Evolutionary conservation across 2,797 vertebrate species (phyloP).

Genomic region (Mus spretus): DNA sequence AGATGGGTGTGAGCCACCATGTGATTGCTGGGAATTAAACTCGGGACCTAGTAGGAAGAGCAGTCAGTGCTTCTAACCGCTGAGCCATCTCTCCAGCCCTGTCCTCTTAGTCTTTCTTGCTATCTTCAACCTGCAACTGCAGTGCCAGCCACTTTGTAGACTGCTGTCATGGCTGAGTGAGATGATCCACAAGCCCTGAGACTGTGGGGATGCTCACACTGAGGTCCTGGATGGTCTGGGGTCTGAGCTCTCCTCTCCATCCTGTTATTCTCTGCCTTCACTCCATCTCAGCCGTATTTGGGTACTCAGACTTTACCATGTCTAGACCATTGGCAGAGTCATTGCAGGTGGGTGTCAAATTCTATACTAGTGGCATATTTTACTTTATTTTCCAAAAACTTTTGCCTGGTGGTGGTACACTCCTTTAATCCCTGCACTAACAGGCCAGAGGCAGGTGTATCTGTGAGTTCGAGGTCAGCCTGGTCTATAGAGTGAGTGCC

Average conservation of each 20-base stretch:
- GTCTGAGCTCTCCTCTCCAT: neutral
- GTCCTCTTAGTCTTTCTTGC: constrained; percentile 24
- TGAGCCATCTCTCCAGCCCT: too few species aligned
- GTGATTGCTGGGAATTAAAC: too few species aligned
- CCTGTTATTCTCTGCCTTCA: neutral
- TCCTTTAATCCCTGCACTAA: neutral
- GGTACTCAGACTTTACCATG: neutral
- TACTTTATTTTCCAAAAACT: neutral
- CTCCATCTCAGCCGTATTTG: neutral
- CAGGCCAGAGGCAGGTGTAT: neutral
- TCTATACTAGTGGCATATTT: neutral
- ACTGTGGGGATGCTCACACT: neutral
- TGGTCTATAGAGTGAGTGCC: neutral
- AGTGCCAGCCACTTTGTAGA: neutral
- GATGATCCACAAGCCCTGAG: neutral
- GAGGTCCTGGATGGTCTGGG: neutral
- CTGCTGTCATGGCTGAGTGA: neutral
- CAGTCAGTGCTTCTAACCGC: too few species aligned
- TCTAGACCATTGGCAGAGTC: neutral
- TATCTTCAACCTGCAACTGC: neutral
- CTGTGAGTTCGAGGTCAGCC: neutral
- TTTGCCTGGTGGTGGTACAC: neutral
- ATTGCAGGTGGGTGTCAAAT: neutral
- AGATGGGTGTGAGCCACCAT: too few species aligned
- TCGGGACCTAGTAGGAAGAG: too few species aligned